These are phyloP conservation scores for Brachionus manjavacas DNA, from an alignment of 1,140 invertebrate species.

Conservation along the genomic window DNA sequence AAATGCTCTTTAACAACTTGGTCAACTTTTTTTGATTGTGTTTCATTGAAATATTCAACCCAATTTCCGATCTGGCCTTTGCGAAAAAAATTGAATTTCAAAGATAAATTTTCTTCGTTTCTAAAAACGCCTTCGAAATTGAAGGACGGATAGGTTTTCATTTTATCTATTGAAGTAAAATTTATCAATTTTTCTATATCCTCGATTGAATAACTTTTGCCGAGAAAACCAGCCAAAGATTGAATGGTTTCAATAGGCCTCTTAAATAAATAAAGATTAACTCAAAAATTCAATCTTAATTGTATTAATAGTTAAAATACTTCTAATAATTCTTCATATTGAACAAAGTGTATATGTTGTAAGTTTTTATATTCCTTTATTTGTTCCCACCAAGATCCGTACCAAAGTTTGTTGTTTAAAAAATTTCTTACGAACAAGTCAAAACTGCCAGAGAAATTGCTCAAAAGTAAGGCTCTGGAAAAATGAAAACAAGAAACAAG, in stretches of 20 bases:
- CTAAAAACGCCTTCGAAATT: neutral
- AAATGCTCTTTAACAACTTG: neutral
- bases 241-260: neutral
- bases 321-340: constrained; percentile 22
- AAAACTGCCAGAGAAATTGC: neutral
- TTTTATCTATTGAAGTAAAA: constrained; percentile 24
- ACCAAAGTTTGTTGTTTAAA: neutral
- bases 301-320: neutral
- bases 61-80: constrained; percentile 33
- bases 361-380: neutral
- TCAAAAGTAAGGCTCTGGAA: neutral
- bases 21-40: neutral
- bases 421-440: neutral
- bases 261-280: neutral
- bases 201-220: neutral
- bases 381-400: constrained; percentile 18
- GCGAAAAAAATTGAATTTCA: constrained; percentile 30
- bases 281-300: neutral
- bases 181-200: neutral
- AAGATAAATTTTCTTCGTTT: neutral
- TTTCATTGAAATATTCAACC: neutral
- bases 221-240: neutral
- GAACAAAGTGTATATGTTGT: neutral
- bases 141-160: neutral
- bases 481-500: neutral